Conservation (phyloP, 2,888 invertebrate species). For the Eupeodes latifasciatus region DNA sequence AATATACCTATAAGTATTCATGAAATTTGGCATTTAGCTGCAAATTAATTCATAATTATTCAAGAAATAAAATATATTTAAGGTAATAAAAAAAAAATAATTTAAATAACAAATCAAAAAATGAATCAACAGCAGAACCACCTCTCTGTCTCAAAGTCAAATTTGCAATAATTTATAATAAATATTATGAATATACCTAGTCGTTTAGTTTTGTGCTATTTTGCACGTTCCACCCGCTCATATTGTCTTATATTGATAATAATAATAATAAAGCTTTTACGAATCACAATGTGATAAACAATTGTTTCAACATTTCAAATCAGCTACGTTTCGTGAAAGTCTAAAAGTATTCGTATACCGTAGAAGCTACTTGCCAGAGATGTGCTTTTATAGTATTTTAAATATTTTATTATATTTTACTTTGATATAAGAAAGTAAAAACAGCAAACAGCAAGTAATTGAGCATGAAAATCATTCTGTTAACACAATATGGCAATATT, state of each 20-base stretch:
- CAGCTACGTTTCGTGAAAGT: slow-evolving; percentile 17
- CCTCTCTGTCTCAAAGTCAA: slow-evolving; percentile 34
- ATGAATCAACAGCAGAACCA: slow-evolving; percentile 17
- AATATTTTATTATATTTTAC: not conserved
- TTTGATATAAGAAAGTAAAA: not conserved
- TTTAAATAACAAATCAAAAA: slow-evolving; percentile 6
- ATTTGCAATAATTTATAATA: slow-evolving; percentile 6
- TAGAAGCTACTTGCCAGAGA: not conserved
- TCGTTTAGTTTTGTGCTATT: slow-evolving; percentile 61
- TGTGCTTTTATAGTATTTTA: not conserved
- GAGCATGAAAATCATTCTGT: slow-evolving; percentile 30
- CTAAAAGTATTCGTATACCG: not conserved
- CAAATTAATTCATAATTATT: not conserved
- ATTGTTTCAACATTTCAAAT: slow-evolving; percentile 42
- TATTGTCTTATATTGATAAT: not conserved
- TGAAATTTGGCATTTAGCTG: too few relatives aligned
- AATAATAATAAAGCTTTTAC: slow-evolving; percentile 27
- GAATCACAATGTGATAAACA: not conserved
- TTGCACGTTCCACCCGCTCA: slow-evolving; percentile 61
- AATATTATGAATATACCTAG: not conserved
- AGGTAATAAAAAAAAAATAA: not conserved
- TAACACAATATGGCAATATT: slow-evolving; percentile 8
- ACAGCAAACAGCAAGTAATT: not conserved
- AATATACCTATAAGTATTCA: too few relatives aligned
- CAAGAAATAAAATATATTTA: slow-evolving; percentile 25